Conservation (phyloP, 2,888 invertebrate genomes). For the Tinea trinotella region DNA sequence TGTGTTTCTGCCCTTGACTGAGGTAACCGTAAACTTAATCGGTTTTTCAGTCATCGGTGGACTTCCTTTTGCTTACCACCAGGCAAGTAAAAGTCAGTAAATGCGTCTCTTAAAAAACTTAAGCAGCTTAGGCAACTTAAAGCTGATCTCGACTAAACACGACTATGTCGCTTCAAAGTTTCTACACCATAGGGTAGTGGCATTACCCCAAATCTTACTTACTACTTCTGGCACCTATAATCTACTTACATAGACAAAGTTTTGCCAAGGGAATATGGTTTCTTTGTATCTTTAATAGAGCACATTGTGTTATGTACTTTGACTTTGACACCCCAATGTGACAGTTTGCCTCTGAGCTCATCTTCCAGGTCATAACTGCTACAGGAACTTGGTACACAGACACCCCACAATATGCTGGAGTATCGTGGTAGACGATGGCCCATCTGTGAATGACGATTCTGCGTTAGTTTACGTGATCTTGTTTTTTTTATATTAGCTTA, state of each 20-base stretch:
- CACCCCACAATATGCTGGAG: constrained; percentile 71
- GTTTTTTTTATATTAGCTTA: background rate
- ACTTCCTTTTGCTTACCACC: too few relatives aligned
- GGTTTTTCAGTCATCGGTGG: too few relatives aligned
- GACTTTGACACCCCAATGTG: constrained; percentile 44
- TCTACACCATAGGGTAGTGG: too few relatives aligned
- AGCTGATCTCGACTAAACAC: too few relatives aligned
- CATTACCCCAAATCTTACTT: too few relatives aligned
- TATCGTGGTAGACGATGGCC: constrained; percentile 73
- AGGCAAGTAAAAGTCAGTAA: too few relatives aligned
- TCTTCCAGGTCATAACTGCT: constrained; percentile 63
- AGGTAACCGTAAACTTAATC: too few relatives aligned
- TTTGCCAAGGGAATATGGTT: constrained; percentile 58
- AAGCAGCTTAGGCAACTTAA: too few relatives aligned
- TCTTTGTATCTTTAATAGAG: constrained; percentile 44
- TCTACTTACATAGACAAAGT: constrained; percentile 57
- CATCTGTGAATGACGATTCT: constrained; percentile 45
- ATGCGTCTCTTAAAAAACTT: too few relatives aligned
- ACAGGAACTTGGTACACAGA: constrained; percentile 73
- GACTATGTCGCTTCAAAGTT: too few relatives aligned
- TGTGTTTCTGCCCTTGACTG: too few relatives aligned
- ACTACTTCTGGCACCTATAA: too few relatives aligned
- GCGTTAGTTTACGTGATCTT: background rate
- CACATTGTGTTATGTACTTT: constrained; percentile 61
- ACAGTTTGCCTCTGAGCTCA: constrained; percentile 47